Evolutionary conservation across 1,140 invertebrate genomes (phyloP), one percentile per base, ranked within the genome.

Genomic region (Saccostrea cuccullata): DNA sequence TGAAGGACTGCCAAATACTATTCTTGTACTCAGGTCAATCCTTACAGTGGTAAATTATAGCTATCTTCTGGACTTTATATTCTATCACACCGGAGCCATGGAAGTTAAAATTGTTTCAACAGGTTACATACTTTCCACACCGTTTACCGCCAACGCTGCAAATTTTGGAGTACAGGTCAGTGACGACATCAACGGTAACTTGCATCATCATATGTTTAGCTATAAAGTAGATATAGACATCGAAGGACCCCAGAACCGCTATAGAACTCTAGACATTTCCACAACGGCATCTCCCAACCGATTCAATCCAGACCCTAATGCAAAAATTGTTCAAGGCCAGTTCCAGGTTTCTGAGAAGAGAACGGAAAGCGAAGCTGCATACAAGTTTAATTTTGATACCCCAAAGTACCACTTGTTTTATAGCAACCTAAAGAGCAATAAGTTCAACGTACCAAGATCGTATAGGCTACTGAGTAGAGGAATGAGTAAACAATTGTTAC

Each of bases 1-100:
- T 83, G 91, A 90, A 47, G 92, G 92, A 2, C 84, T 92, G 82
- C 83, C 89, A 82, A 90, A 91, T 82, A 36, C 85, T 55, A 89
- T 90, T 4, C 87, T 94, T 4, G 88, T 91, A 1, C 15, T 93
- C 1, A 90, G 93, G 2, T 87, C 92, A 40, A 91, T 92, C 23
- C 55, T 89, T n/a, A 90, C 90, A 13, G 89, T 92, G n/a, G 89
- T 82, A 55, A 93, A 93, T 87, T 94, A 93, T 85, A 92, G 93
- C 84, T 93, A 94, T 88, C 92, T 94, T 30, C 87, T 93, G n/a
- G 93, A 94, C 87, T 89, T 91, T 77, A 89, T 92, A 13, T 94
- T 94, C 82, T 93, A 93, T 84, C 91, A 90, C 58, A 93, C 92
- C 84, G 93, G 92, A 6, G 93, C 89, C 30, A 47, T 94, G 9